Evolutionary conservation across 2,113 vertebrate species (phyloP), one percentile per base, ranked within the genome.

Genomic region (Hydrolagus affinis): DNA sequence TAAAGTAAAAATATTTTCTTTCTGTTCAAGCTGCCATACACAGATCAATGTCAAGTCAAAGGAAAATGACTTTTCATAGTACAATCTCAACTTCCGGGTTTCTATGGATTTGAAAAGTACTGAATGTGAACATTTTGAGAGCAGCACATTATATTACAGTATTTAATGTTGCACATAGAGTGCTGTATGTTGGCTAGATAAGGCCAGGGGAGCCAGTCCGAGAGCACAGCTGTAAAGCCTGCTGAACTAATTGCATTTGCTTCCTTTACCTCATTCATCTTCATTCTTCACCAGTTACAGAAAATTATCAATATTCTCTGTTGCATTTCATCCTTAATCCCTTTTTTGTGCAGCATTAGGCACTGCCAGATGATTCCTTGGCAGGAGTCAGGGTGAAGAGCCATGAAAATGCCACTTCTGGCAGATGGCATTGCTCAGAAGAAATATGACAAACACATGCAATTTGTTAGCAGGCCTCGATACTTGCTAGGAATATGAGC

Each of bases 211-310:
- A 94, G 88, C 89, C 90, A 90, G 92, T 90, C 93, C 21, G 90
- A 92, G 94, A 94, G 91, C 95, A 94, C 95, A 96, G 94, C 95
- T 95, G 95, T 94, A 95, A 91, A 90, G 93, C 90, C 91, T 87
- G 92, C 92, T 92, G 91, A 93, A 89, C 94, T 95, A 95, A 96
- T 96, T 96, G 93, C 94, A 91, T 96, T 92, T 93, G 91, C 93
- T 93, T 94, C 92, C 93, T 95, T 93, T 91, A 92, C 93, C 94
- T 96, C 95, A 95, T 96, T 96, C 95, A 96, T 96, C 95, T 96
- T 96, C 93, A 96, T 96, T 96, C 95, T 94, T 95, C 95, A 94
- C 93, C 94, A 96, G 96, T 96, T 96, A 96, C 94, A 94, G 90
- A 93, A 95, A 95, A 96, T 96, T 96, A 96, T 95, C 94, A 95